Percentiles rank a stretch among this genome's conserved stretches.
phyloP scores from a whole-genome alignment of 2,113 vertebrate genomes.

The Cyprinodon variegatus region DNA sequence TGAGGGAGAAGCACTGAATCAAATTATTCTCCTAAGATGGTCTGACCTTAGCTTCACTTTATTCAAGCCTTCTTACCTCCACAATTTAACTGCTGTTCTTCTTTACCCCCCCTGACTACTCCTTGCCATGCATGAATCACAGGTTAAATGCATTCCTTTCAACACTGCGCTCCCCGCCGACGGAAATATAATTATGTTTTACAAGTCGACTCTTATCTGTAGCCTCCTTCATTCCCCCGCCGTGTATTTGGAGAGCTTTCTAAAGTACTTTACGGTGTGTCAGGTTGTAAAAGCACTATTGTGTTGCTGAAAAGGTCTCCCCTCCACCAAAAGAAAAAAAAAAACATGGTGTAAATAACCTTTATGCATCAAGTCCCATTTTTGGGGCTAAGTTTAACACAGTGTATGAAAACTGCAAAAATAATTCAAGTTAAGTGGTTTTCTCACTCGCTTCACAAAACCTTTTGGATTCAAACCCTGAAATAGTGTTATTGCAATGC shows the following conservation, averaged over 20 bases:
- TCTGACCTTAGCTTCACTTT: conserved; percentile 72
- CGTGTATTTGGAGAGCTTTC: conserved; percentile 68
- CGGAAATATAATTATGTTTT: conserved; percentile 82
- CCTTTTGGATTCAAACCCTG: conserved; percentile 24
- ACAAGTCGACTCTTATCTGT: conserved; percentile 79
- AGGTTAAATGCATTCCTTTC: conserved; percentile 80
- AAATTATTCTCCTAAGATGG: conserved; percentile 70
- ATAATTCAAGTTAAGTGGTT: conserved; percentile 47
- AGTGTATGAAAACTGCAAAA: conserved; percentile 10
- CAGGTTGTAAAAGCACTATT: conserved; percentile 68
- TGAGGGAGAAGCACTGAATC: conserved; percentile 57
- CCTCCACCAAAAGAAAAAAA: conserved; percentile 16
- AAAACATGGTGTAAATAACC: conserved; percentile 59
- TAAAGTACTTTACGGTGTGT: conserved; percentile 73
- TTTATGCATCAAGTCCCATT: conserved; percentile 13
- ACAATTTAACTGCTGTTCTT: conserved; percentile 62
- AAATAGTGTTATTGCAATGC: conserved; percentile 1
- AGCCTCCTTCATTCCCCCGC: conserved; percentile 67
- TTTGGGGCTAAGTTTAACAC: conserved; percentile 1
- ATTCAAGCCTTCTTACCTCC: conserved; percentile 74
- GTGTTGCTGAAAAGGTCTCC: conserved; percentile 69
- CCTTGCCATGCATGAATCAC: conserved; percentile 77
- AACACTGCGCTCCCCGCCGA: conserved; percentile 59
- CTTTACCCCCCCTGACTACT: conserved; percentile 56
- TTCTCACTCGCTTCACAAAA: conserved; percentile 24